phyloP scores from a whole-genome alignment of 2,888 invertebrate species.

The Eristalinus aeneus region DNA sequence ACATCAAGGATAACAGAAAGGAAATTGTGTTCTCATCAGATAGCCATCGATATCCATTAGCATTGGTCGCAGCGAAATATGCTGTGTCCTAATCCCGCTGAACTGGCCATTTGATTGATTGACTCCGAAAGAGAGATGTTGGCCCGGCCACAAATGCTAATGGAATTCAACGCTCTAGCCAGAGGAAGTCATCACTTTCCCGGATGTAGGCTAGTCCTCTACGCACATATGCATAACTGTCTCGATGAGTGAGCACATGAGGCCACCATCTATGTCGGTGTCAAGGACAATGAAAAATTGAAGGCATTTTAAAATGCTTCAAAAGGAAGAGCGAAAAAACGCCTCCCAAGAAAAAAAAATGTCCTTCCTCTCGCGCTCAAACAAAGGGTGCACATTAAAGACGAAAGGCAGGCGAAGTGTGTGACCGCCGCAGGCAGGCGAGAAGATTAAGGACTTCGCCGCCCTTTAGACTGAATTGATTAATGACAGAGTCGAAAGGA shows the following conservation, averaged over 20 bases:
- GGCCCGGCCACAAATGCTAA: not conserved
- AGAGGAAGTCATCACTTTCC: not conserved
- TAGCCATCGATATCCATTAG: constrained; percentile 1
- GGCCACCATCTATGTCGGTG: too few species aligned
- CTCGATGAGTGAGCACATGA: too few species aligned
- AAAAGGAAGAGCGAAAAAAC: not conserved
- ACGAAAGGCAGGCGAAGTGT: not conserved
- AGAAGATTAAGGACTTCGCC: not conserved
- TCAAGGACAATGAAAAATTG: not conserved
- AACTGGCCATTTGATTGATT: not conserved
- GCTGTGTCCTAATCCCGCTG: not conserved
- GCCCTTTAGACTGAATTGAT: not conserved
- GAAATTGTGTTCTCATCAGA: not conserved
- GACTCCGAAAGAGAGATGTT: not conserved
- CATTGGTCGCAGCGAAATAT: not conserved
- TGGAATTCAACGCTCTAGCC: not conserved
- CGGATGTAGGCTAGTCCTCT: not conserved
- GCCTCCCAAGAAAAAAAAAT: not conserved
- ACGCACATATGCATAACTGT: not conserved
- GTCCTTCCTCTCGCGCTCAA: not conserved
- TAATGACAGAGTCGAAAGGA: not conserved
- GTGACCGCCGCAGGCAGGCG: not conserved
- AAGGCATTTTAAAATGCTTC: not conserved
- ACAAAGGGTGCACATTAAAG: not conserved
- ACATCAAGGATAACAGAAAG: not conserved